phyloP scores from a whole-genome alignment of 2,797 vertebrate species.

The Iguana delicatissima region DNA sequence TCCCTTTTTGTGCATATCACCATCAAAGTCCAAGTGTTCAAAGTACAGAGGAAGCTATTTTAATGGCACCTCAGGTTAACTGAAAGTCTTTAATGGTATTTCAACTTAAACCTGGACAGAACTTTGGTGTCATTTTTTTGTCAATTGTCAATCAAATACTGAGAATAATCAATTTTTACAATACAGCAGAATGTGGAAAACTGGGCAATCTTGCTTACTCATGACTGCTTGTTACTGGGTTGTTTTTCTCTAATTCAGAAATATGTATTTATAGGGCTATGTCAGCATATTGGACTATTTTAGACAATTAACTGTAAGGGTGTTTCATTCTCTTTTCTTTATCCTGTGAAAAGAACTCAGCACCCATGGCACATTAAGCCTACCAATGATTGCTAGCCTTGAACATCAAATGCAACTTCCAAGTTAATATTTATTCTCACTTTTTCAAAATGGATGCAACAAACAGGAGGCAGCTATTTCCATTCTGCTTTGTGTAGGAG shows the following conservation, averaged over 20 bases:
- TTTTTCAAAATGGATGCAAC: too few relatives aligned
- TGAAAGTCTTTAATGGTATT: neutral
- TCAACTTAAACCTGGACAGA: too few relatives aligned
- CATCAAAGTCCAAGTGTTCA: neutral
- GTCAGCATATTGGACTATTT: too few relatives aligned
- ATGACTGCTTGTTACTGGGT: neutral
- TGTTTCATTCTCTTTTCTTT: too few relatives aligned
- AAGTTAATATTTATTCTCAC: too few relatives aligned
- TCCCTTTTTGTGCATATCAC: neutral
- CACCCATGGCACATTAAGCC: too few relatives aligned
- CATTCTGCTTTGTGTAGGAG: neutral
- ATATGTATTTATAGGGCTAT: neutral
- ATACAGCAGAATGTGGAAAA: neutral
- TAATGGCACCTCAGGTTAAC: neutral
- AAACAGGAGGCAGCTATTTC: neutral
- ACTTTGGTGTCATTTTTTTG: too few relatives aligned
- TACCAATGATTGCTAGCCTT: too few relatives aligned
- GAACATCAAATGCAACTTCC: too few relatives aligned
- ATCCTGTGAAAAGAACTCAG: too few relatives aligned
- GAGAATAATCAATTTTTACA: neutral
- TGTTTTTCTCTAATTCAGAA: neutral
- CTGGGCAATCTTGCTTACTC: neutral
- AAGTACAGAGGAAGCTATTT: neutral
- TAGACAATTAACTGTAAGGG: too few relatives aligned
- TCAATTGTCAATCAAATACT: too few relatives aligned